Conservation (phyloP, 2,113 vertebrate species). For the Scolopax mira region DNA sequence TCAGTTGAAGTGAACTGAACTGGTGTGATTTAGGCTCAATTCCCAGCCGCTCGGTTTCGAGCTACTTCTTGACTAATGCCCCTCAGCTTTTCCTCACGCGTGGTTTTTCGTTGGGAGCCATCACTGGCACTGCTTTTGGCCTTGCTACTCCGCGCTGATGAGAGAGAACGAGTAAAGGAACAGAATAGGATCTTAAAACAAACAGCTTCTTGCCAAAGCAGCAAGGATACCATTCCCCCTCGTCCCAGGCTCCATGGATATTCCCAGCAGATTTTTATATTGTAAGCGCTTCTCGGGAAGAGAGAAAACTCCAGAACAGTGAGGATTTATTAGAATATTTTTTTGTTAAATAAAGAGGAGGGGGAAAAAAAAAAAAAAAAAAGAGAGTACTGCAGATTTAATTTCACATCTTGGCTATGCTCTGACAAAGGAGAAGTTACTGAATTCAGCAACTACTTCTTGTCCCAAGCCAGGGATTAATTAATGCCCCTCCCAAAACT, state of each 20-base stretch:
- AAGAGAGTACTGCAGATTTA: constrained; percentile 67
- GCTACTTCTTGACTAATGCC: not conserved
- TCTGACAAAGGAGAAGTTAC: constrained; percentile 70
- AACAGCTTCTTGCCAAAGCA: constrained; percentile 40
- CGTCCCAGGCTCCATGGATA: constrained; percentile 23
- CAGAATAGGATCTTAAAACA: constrained; percentile 8
- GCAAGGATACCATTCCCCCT: constrained; percentile 51
- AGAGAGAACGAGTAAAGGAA: constrained; percentile 42
- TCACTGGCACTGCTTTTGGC: constrained; percentile 17
- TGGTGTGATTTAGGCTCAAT: constrained; percentile 20
- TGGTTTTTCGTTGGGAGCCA: not conserved
- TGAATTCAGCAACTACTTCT: constrained; percentile 52
- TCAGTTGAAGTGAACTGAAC: constrained; percentile 27
- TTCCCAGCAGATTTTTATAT: not conserved
- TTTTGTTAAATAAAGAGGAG: constrained; percentile 66
- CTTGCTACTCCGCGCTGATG: constrained; percentile 19
- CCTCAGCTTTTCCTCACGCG: not conserved
- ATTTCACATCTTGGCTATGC: constrained; percentile 77
- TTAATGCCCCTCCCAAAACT: constrained; percentile 65
- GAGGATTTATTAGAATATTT: constrained; percentile 66
- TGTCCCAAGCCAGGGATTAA: constrained; percentile 69
- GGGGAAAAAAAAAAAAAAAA: not conserved
- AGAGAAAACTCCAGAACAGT: constrained; percentile 65
- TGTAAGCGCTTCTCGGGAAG: constrained; percentile 34
- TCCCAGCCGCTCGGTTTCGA: constrained; percentile 12